Percentiles rank a stretch among this genome's conserved stretches.
Conservation (phyloP, 2,113 vertebrate species). For the Gallinago media region DNA sequence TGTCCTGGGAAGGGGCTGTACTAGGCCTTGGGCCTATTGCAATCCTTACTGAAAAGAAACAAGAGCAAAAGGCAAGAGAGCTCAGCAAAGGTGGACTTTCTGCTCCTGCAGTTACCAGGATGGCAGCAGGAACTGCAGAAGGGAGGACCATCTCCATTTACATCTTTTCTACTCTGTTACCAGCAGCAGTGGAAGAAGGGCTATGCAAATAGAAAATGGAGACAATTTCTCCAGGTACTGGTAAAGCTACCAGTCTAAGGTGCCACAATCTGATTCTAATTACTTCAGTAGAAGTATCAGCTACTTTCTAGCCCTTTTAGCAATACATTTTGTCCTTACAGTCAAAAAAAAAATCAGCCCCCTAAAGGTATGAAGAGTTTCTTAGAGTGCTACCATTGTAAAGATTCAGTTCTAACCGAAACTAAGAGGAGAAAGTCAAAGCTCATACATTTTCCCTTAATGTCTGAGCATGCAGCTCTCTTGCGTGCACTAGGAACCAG, state of each 20-base stretch:
- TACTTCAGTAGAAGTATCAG: background rate
- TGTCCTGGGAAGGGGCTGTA: background rate
- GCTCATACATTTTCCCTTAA: background rate
- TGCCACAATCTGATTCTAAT: background rate
- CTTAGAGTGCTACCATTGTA: background rate
- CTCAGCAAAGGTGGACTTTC: background rate
- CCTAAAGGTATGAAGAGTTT: background rate
- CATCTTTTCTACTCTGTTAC: background rate
- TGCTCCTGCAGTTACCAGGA: background rate
- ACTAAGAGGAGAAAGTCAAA: background rate
- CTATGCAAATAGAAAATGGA: background rate
- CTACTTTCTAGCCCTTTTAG: background rate
- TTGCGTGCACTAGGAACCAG: background rate
- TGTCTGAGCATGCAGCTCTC: background rate
- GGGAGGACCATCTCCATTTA: background rate
- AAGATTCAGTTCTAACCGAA: background rate
- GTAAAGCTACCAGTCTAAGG: background rate
- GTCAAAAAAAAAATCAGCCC: accelerated
- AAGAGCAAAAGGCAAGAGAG: background rate
- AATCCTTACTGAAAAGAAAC: background rate
- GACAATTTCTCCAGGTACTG: background rate
- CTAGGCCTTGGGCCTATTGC: background rate
- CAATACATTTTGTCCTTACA: background rate
- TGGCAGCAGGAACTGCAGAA: background rate
- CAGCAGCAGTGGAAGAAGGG: background rate